Conservation (phyloP, 35 echinoderm and acorn worm genomes). For the Heliocidaris erythrogramma region DNA sequence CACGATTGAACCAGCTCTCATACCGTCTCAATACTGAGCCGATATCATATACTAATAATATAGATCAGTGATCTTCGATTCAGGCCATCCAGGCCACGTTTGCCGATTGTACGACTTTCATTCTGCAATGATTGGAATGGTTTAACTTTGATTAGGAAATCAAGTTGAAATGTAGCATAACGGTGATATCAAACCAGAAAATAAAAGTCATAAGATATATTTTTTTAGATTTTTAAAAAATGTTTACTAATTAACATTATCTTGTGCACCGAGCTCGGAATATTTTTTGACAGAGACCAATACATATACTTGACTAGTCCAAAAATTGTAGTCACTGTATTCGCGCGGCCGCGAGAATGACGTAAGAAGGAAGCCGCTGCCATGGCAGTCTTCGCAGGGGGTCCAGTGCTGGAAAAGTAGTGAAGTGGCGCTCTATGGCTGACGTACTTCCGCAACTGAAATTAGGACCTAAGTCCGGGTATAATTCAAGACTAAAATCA, state of each 20-base stretch:
- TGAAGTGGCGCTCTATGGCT: conserved; percentile 40
- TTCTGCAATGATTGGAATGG: background rate
- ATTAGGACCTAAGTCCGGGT: conserved; percentile 26
- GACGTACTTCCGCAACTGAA: conserved; percentile 27
- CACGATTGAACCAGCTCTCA: too few relatives aligned
- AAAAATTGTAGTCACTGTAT: background rate
- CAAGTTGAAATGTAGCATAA: background rate
- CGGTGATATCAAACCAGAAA: background rate
- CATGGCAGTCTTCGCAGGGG: conserved; percentile 90
- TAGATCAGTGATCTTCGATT: background rate
- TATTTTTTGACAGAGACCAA: background rate
- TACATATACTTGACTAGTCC: background rate
- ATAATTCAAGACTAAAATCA: conserved; percentile 14
- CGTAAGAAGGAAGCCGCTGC: conserved; percentile 85
- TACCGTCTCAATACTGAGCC: too few relatives aligned
- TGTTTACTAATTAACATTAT: background rate
- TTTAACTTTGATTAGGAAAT: background rate
- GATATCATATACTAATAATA: too few relatives aligned
- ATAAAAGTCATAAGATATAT: background rate
- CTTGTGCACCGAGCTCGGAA: background rate
- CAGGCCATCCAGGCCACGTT: background rate
- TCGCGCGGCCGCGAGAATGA: conserved; percentile 42
- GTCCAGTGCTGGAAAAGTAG: conserved; percentile 44
- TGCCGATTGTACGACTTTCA: background rate
- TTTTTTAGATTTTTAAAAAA: background rate